Evolutionary conservation across 2,797 vertebrate species (phyloP).

Genomic region (Paguma larvata): DNA sequence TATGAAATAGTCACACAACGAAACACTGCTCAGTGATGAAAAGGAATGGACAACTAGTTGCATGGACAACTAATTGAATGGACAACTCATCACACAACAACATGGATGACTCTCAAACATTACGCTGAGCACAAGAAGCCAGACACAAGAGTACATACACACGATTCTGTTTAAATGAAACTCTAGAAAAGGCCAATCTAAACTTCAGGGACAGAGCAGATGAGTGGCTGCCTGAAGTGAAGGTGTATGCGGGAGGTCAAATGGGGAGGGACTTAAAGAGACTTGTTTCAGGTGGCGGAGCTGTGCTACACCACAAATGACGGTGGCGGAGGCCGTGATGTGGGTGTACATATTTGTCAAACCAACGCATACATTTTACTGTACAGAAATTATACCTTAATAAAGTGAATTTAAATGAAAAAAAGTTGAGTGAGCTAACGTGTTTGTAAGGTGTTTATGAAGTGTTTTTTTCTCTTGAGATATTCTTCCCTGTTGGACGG

Average conservation of each 20-base stretch:
- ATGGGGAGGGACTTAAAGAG: not conserved
- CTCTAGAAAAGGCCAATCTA: not conserved
- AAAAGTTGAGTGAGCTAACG: not conserved
- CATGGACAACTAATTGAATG: not conserved
- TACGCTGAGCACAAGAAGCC: not conserved
- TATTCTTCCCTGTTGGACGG: constrained; percentile 31
- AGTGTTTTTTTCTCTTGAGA: not conserved
- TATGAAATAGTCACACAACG: not conserved
- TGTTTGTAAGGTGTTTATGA: not conserved
- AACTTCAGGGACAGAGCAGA: not conserved
- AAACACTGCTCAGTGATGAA: not conserved
- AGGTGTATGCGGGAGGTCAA: not conserved
- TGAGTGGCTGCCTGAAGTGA: not conserved
- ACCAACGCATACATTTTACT: not conserved
- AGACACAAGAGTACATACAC: not conserved
- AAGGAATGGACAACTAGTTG: not conserved
- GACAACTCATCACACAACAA: not conserved
- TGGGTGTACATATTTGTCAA: not conserved
- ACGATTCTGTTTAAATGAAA: not conserved
- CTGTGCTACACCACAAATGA: not conserved
- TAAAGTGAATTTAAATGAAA: constrained; percentile 31
- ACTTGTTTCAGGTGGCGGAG: not conserved
- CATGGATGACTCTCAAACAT: not conserved
- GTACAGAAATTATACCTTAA: not conserved
- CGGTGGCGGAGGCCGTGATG: not conserved